Evolutionary conservation across 2,113 vertebrate genomes (phyloP).

Genomic region (Centrocercus urophasianus): DNA sequence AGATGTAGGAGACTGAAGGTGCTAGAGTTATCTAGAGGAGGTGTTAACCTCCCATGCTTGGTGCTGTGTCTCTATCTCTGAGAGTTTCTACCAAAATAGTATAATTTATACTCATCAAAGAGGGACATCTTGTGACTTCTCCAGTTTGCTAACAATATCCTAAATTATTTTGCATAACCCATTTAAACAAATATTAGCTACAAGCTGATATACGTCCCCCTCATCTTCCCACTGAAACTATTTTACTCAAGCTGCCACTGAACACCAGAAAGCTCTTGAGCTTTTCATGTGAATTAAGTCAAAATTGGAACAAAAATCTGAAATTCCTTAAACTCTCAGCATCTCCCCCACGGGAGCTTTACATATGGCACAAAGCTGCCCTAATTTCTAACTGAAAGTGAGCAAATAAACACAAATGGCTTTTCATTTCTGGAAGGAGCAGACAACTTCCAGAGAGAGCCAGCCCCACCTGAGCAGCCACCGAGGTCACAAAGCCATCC

Average conservation of each 20-base stretch:
- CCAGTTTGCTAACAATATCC: background rate
- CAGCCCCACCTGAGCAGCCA: accelerated
- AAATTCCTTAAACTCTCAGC: background rate
- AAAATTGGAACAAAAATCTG: background rate
- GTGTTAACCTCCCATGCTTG: background rate
- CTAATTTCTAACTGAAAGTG: background rate
- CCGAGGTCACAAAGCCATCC: background rate
- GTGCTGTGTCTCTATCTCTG: background rate
- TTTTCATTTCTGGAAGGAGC: background rate
- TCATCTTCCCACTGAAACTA: conserved; percentile 19
- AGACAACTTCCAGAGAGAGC: background rate
- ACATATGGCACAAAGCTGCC: background rate
- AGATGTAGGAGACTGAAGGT: background rate
- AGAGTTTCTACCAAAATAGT: background rate
- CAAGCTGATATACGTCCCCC: background rate
- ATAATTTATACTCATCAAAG: background rate
- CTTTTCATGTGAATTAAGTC: background rate
- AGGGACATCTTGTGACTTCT: background rate
- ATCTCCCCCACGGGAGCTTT: accelerated
- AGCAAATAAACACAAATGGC: background rate
- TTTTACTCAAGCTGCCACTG: conserved; percentile 22
- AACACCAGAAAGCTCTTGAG: background rate
- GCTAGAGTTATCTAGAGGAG: background rate
- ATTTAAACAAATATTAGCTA: conserved; percentile 19
- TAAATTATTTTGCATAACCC: background rate